Evolutionary conservation across 2,113 vertebrate species (phyloP), one percentile per base, ranked within the genome.

Genomic region (Archilochus colubris): DNA sequence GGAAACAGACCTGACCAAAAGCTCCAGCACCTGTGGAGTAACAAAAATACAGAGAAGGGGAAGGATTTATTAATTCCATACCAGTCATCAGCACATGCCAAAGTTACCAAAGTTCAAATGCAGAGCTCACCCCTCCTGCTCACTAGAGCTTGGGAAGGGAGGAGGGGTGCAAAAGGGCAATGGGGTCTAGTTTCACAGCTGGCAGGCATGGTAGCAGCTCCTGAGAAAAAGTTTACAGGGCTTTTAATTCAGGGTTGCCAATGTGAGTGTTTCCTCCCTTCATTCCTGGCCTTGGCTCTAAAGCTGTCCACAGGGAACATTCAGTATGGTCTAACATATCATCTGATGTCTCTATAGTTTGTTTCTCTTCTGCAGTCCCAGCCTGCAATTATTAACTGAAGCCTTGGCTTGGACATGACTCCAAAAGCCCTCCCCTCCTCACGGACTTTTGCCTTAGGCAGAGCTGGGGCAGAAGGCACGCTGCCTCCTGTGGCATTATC

Each of bases 281-380:
- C 57, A 5, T 72, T 91, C 69, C 68, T 36, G 57, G 87, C 77
- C 64, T 88, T 64, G 33, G 61, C 36, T 93, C 79, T 88, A 72
- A 76, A 89, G 58, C 25, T 70, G 63, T 92, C 94, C 91, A 82
- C 64, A 82, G 86, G 75, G 87, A 97, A 89, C 3, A 5, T 80
- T 62, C 81, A 92, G 91, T 69, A 93, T 68, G 54, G 75, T 70
- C 75, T 82, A 92, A 94, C 67, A 5, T 77, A 91, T 67, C 44
- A 77, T 91, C 94, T 91, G 73, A 93, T 91, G 61, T 88, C 91
- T 93, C 85, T 78, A 58, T 74, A 94, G 85, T 83, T 91, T 53
- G 85, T 68, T 57, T 93, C 75, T 54, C 46, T 97, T 82, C 50
- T 66, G 54, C 75, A 82, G 75, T 44, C 55, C 38, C 64, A 68